Base-by-base conservation (phyloP, 92 coral and sea anemone genomes). In the Anthopleura xanthogrammica region DNA sequence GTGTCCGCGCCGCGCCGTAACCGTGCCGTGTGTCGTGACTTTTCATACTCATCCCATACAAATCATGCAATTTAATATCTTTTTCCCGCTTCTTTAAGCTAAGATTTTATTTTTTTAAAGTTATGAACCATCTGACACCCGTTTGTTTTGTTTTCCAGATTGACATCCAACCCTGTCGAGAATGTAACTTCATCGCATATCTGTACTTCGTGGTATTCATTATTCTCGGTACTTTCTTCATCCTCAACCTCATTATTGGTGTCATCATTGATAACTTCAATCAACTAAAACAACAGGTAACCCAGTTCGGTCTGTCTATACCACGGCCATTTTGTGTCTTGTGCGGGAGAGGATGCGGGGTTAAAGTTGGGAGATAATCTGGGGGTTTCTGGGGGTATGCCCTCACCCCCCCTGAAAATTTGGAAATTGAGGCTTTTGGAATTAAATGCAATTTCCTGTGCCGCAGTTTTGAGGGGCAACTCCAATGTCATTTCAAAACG, bases 241-340 rank as follows among this genome's bases (percentile, higher is more conserved):
- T 92, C 29, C 87, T 96, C 56, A 96, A 96, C 57, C 93, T 96
- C 12, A 90, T 96, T 86, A 93, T 96, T 60, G 99, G 99, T 46
- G 99, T 96, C 42, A 96, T 96, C 83, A 96, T 96, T 55, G 99
- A 96, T 83, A 96, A 96, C 85, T 96, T 96, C 79, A 92, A 91
- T 83, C 96, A 93, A 77, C 90, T 94, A 65, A 96, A 94, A 65
- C 94, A 94, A 58, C 99, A 94, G 90, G 97, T 94, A 36, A 80
- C 89, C 74, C 56, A 83, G 5, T 13, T n/a, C 22, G 19, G 20
- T n/a, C 12, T 58, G 7, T 16, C 19, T 10, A n/a, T 20, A 23
- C n/a, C n/a, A 78, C 1, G 16, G 36, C 41, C 7, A 17, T 46
- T 46, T 46, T 46, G 50, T 46, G 39, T 23, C 41, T 48, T 50